Conservation (phyloP, 2,888 invertebrate genomes). For the Abscondita cerata region DNA sequence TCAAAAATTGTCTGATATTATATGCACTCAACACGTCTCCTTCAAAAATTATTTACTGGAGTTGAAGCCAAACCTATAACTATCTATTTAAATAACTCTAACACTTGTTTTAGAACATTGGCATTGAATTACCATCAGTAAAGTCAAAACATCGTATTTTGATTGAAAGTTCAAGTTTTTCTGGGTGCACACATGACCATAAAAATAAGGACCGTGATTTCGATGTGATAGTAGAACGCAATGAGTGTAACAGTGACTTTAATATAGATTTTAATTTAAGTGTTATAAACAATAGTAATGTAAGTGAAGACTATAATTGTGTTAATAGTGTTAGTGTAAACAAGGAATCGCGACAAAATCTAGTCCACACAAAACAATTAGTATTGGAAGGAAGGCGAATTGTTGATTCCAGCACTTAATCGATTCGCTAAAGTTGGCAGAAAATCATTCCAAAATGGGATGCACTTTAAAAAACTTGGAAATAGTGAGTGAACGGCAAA, state of each 20-base stretch:
- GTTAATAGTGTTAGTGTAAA: conserved; percentile 3
- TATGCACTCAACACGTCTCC: too few relatives aligned
- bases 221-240: neutral
- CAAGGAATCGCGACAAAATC: neutral
- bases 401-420: conserved; percentile 6
- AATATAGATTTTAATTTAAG: neutral
- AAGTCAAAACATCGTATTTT: neutral
- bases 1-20: too few relatives aligned
- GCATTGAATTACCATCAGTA: too few relatives aligned
- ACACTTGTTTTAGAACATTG: too few relatives aligned
- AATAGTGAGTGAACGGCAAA: neutral
- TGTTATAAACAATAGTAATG: conserved; percentile 1
- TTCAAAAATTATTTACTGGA: too few relatives aligned
- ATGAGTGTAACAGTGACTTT: neutral
- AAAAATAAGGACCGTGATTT: too few relatives aligned
- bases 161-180: neutral
- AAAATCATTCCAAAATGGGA: neutral
- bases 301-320: conserved; percentile 5
- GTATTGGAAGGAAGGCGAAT: conserved; percentile 11
- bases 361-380: neutral
- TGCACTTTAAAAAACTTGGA: conserved; percentile 7
- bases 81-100: too few relatives aligned
- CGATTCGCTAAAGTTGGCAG: neutral
- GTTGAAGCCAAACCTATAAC: too few relatives aligned
- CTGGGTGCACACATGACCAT: conserved; percentile 16